Evolutionary conservation across 2,888 invertebrate genomes (phyloP).

Genomic region (Coleophora deauratella): DNA sequence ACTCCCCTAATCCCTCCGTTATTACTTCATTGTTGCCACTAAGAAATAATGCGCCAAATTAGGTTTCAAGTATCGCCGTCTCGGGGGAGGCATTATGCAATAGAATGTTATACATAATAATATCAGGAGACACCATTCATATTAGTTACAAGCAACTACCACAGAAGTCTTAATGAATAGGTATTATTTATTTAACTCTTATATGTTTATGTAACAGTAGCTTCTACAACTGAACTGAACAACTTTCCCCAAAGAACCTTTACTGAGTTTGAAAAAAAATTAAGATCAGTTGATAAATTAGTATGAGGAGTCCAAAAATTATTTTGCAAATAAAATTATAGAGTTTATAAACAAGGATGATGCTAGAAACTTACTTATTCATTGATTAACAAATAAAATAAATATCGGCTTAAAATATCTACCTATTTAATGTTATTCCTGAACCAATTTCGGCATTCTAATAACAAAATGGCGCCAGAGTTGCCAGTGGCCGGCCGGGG

Average conservation of each 20-base stretch:
- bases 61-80: neutral
- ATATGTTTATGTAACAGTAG: neutral
- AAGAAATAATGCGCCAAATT: neutral
- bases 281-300: too few relatives aligned
- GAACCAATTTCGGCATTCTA: conserved; percentile 39
- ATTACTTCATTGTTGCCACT: conserved; percentile 1
- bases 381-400: neutral
- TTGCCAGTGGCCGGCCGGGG: conserved; percentile 33
- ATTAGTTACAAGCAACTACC: neutral
- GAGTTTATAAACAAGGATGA: neutral
- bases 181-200: neutral
- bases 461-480: conserved; percentile 49
- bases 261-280: too few relatives aligned
- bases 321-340: neutral
- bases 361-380: neutral
- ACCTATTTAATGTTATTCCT: neutral
- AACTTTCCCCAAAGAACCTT: too few relatives aligned
- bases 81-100: neutral
- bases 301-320: neutral
- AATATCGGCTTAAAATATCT: neutral
- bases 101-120: neutral
- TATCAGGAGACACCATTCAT: neutral
- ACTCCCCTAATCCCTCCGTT: neutral
- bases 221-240: too few relatives aligned
- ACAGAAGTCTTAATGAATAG: neutral